These are phyloP conservation scores for Leguminivora glycinivorella DNA, from an alignment of 1,140 invertebrate species.

Conservation along the genomic window DNA sequence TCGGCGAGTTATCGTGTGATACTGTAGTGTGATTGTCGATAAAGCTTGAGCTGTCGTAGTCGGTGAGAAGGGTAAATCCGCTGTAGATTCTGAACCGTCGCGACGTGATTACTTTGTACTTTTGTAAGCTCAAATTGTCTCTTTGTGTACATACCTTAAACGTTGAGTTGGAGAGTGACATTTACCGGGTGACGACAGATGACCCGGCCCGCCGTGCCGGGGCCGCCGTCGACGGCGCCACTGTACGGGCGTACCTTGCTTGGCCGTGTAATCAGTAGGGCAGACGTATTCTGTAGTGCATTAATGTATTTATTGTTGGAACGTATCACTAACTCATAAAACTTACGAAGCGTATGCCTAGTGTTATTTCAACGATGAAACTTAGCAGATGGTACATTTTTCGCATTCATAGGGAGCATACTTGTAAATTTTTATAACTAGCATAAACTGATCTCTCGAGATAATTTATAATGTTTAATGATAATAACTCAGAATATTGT, in stretches of 20 bases:
- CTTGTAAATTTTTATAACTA: slow-evolving; percentile 78
- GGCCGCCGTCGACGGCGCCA: slow-evolving; percentile 39
- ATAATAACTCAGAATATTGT: slow-evolving; percentile 76
- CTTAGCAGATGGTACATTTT: slow-evolving; percentile 54
- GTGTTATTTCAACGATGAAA: slow-evolving; percentile 59
- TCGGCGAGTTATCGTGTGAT: slow-evolving; percentile 74
- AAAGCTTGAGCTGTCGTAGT: slow-evolving; percentile 74
- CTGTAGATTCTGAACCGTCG: slow-evolving; percentile 71
- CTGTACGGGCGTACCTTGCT: slow-evolving; percentile 53
- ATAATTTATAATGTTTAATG: slow-evolving; percentile 76
- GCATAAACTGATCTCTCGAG: slow-evolving; percentile 77
- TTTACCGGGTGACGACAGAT: slow-evolving; percentile 62
- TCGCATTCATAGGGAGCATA: slow-evolving; percentile 66
- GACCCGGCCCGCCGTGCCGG: slow-evolving; percentile 11
- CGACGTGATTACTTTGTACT: slow-evolving; percentile 77
- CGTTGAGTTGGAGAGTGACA: slow-evolving; percentile 56
- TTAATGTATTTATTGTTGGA: slow-evolving; percentile 66
- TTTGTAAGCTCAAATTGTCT: slow-evolving; percentile 77
- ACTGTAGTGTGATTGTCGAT: slow-evolving; percentile 72
- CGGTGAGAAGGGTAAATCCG: slow-evolving; percentile 73
- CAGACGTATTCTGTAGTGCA: slow-evolving; percentile 63
- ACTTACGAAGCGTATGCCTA: slow-evolving; percentile 55
- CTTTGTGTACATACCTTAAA: slow-evolving; percentile 74
- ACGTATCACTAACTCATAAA: slow-evolving; percentile 57
- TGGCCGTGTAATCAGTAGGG: slow-evolving; percentile 66